Percentiles rank a stretch among this genome's conserved stretches.
These are phyloP conservation scores for Lineus longissimus DNA, from an alignment of 1,140 invertebrate species.

Conservation along the genomic window DNA sequence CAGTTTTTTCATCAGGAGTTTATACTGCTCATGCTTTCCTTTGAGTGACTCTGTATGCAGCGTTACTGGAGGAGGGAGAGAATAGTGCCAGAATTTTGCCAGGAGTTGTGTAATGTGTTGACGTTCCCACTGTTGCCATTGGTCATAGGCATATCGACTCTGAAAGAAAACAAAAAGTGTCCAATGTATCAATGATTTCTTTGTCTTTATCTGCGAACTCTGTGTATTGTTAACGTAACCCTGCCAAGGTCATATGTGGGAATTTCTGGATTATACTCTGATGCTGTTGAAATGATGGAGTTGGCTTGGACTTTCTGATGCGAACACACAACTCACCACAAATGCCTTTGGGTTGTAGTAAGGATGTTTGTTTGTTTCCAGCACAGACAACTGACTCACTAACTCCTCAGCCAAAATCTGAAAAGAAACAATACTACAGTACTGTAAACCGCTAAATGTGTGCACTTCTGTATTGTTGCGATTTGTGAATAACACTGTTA, in stretches of 20 bases:
- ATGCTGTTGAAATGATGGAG: too few species aligned
- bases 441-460: neutral
- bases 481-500: neutral
- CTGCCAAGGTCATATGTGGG: neutral
- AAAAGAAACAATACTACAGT: constrained; percentile 8
- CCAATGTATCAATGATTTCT: too few species aligned
- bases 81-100: constrained; percentile 42
- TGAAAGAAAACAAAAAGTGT: neutral
- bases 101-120: constrained; percentile 35
- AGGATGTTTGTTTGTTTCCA: constrained; percentile 43
- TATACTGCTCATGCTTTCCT: constrained; percentile 35
- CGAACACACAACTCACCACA: constrained; percentile 33
- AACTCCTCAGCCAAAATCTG: constrained; percentile 45
- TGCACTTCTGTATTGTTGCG: neutral
- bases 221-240: neutral
- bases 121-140: constrained; percentile 39
- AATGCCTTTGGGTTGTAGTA: constrained; percentile 39
- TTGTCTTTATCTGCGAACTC: too few species aligned
- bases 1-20: constrained; percentile 32
- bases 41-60: constrained; percentile 18
- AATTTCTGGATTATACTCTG: too few species aligned
- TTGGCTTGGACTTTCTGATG: too few species aligned
- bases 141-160: constrained; percentile 35
- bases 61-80: constrained; percentile 26
- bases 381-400: constrained; percentile 31